Evolutionary conservation across 2,888 invertebrate genomes (phyloP).

Genomic region (Andrena marginata): DNA sequence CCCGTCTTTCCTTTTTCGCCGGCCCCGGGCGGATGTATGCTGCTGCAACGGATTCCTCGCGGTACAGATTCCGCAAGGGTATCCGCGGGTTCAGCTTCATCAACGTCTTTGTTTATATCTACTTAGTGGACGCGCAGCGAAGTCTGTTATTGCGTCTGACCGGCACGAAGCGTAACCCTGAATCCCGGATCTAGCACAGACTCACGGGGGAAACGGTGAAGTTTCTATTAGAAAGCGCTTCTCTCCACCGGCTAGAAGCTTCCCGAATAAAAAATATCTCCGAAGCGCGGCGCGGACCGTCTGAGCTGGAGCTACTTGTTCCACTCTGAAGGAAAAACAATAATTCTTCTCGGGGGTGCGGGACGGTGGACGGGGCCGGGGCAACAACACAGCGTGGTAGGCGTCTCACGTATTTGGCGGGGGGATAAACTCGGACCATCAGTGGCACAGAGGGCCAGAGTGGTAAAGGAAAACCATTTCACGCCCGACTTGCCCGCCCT

Average conservation of each 20-base stretch:
- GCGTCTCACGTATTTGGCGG: conserved; percentile 51
- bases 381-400: conserved; percentile 39
- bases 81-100: too few relatives aligned
- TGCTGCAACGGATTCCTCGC: conserved; percentile 8
- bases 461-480: conserved; percentile 80
- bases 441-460: conserved; percentile 46
- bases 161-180: too few relatives aligned
- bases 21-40: conserved; percentile 13
- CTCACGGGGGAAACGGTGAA: too few relatives aligned
- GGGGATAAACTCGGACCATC: conserved; percentile 48
- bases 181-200: background rate
- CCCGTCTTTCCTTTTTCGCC: conserved; percentile 28
- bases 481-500: conserved; percentile 73
- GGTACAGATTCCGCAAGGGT: background rate
- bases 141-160: too few relatives aligned
- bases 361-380: background rate
- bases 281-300: conserved; percentile 6
- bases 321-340: conserved; percentile 36
- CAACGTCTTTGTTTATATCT: too few relatives aligned
- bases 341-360: conserved; percentile 37
- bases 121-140: too few relatives aligned
- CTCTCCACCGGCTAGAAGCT: background rate
- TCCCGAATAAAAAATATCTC: background rate
- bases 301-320: background rate
- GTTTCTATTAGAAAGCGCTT: background rate